Conservation (phyloP, 2,113 vertebrate genomes). For the Bos taurus region DNA sequence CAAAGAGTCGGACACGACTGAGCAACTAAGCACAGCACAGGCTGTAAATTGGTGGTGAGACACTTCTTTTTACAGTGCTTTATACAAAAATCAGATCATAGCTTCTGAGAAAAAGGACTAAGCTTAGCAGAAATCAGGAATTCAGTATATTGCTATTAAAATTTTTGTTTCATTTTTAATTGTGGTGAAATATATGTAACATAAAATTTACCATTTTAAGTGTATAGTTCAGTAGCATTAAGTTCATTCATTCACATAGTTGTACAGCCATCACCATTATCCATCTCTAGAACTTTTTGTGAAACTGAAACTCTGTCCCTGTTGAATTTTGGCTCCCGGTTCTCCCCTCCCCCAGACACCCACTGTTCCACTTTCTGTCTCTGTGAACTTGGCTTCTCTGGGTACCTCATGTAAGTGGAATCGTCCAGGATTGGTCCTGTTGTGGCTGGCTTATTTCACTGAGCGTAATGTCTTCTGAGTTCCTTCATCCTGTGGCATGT, state of each 20-base stretch:
- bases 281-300: not conserved
- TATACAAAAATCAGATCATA: not conserved
- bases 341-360: not conserved
- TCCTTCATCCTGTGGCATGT: accelerated
- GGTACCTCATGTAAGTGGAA: accelerated
- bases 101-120: not conserved
- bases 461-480: not conserved
- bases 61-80: not conserved
- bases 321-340: accelerated
- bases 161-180: not conserved
- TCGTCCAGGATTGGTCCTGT: not conserved
- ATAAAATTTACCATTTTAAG: not conserved
- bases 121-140: not conserved
- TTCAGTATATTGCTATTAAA: not conserved
- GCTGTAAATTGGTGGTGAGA: not conserved
- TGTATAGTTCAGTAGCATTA: not conserved
- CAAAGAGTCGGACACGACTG: not conserved
- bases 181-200: not conserved
- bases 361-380: not conserved
- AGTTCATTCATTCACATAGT: not conserved
- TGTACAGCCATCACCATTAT: not conserved
- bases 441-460: not conserved
- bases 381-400: not conserved
- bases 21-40: not conserved
- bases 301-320: not conserved